Evolutionary conservation across 2,113 vertebrate genomes (phyloP).

Genomic region (Dendropsophus ebraccatus): DNA sequence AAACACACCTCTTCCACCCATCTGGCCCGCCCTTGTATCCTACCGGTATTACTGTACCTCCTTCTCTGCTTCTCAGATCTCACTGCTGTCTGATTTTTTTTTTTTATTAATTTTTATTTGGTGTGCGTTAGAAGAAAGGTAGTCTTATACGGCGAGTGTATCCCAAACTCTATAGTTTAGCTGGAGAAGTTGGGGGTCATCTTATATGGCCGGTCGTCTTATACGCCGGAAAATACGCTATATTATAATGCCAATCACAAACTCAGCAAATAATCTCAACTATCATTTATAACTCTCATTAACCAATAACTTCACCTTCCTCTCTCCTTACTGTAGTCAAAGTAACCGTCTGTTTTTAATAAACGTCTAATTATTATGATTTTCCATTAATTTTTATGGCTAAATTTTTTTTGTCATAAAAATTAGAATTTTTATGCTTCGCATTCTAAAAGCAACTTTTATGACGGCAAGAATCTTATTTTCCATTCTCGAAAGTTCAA

Average conservation of each 20-base stretch:
- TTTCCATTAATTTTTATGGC: conserved; percentile 50
- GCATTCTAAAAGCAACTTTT: conserved; percentile 23
- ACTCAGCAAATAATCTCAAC: neutral
- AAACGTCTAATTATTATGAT: conserved; percentile 33
- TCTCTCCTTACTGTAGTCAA: neutral
- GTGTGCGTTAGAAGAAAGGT: too few species aligned
- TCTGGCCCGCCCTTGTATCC: too few species aligned
- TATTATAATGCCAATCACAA: neutral
- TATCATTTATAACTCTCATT: neutral
- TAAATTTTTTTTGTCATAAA: neutral
- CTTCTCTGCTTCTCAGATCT: too few species aligned
- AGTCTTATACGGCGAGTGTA: too few species aligned
- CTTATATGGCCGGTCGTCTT: too few species aligned
- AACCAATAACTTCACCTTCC: neutral
- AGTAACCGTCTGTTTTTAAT: conserved; percentile 39
- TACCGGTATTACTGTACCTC: too few species aligned
- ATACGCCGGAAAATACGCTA: too few species aligned
- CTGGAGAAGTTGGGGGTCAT: too few species aligned
- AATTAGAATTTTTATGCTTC: neutral
- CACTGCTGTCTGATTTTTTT: too few species aligned
- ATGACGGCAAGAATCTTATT: conserved; percentile 2
- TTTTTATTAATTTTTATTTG: too few species aligned
- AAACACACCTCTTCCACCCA: too few species aligned
- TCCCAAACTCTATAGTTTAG: too few species aligned
- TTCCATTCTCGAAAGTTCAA: conserved; percentile 9